A percentile compares a stretch with the other conserved stretches of the same genome.
These are phyloP conservation scores for Oncopodura yosiiana DNA, from an alignment of 1,140 invertebrate species.

Conservation along the genomic window DNA sequence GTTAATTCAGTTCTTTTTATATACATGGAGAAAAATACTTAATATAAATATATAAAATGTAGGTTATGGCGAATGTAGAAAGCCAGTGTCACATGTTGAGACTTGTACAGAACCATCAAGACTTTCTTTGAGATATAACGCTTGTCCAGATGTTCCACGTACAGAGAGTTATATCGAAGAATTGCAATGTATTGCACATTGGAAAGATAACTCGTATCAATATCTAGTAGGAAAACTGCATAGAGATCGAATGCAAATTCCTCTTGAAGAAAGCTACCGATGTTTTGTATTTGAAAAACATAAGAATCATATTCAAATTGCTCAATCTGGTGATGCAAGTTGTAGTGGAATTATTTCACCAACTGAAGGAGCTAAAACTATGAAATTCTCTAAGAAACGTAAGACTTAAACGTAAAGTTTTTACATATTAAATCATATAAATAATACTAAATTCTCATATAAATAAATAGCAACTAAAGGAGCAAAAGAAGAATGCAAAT, in stretches of 20 bases:
- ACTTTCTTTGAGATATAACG: conserved; percentile 54
- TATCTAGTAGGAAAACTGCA: conserved; percentile 69
- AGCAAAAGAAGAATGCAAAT: conserved; percentile 53
- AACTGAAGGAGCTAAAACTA: conserved; percentile 61
- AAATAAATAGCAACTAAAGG: not conserved
- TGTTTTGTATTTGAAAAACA: conserved; percentile 13
- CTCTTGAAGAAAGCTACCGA: conserved; percentile 6
- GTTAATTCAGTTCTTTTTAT: not conserved
- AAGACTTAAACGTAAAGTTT: not conserved
- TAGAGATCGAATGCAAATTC: conserved; percentile 29
- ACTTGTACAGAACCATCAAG: conserved; percentile 54
- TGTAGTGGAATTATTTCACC: conserved; percentile 76
- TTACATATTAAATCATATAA: not conserved
- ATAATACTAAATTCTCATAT: not conserved
- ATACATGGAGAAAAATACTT: not conserved
- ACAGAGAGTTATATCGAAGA: conserved; percentile 62
- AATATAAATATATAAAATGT: conserved; percentile 1
- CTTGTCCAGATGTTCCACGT: conserved; percentile 51
- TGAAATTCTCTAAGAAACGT: conserved; percentile 61
- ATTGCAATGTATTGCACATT: conserved; percentile 70
- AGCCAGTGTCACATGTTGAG: conserved; percentile 51
- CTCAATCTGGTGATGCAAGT: conserved; percentile 77
- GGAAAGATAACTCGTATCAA: conserved; percentile 77
- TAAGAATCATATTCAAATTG: conserved; percentile 42
- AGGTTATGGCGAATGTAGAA: conserved; percentile 39